Evolutionary conservation across 1,140 invertebrate species (phyloP).

Genomic region (Drosophila ironensis): DNA sequence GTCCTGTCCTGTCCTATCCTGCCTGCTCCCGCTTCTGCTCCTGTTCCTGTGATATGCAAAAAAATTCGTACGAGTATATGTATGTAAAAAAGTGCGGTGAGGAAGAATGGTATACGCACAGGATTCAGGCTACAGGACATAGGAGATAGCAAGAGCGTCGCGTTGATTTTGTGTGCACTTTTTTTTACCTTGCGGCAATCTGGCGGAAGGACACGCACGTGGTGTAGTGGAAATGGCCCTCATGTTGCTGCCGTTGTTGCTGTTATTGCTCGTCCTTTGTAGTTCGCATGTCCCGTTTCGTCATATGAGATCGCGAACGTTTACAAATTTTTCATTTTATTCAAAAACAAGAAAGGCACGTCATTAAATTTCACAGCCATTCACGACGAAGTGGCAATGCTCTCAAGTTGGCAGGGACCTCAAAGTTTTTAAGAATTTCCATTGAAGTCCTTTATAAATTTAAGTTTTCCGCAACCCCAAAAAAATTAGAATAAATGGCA

Average conservation of each 20-base stretch:
- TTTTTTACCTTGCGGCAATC: conserved; percentile 75
- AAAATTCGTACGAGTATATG: conserved; percentile 6
- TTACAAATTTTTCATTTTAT: conserved; percentile 77
- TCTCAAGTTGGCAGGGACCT: not conserved
- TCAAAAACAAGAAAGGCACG: conserved; percentile 47
- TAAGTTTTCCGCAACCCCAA: too few species aligned
- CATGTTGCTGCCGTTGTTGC: conserved; percentile 41
- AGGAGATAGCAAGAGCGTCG: conserved; percentile 45
- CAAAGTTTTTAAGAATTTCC: too few species aligned
- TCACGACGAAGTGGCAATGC: not conserved
- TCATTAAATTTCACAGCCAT: not conserved
- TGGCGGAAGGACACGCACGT: conserved; percentile 36
- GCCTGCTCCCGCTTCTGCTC: too few species aligned
- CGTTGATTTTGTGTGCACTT: conserved; percentile 76
- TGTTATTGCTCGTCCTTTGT: conserved; percentile 64
- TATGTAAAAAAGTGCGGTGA: not conserved
- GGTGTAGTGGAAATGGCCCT: conserved; percentile 54
- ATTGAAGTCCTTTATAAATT: too few species aligned
- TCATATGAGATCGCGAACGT: conserved; percentile 73
- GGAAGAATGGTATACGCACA: conserved; percentile 46
- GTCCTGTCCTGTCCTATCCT: too few species aligned
- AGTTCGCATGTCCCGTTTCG: conserved; percentile 78
- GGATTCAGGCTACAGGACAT: conserved; percentile 39
- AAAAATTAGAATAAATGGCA: too few species aligned
- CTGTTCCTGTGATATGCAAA: conserved; percentile 70